phyloP scores from a whole-genome alignment of 2,113 vertebrate genomes.

The Dromas ardeola region DNA sequence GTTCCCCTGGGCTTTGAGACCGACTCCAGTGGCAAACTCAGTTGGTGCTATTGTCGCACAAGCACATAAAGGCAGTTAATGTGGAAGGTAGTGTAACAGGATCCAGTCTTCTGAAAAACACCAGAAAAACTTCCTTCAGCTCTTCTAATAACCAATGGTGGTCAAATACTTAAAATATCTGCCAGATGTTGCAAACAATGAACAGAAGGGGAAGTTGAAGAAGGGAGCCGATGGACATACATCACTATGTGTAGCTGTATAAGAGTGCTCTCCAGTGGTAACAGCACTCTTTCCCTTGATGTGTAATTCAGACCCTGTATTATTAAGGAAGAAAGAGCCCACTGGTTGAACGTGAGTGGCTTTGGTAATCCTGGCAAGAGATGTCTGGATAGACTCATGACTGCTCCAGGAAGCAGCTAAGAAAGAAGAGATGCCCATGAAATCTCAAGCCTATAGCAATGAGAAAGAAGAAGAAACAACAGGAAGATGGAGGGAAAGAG shows the following conservation, averaged over 20 bases:
- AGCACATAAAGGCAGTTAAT: neutral
- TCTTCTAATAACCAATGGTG: neutral
- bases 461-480: neutral
- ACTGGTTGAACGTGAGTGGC: neutral
- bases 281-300: neutral
- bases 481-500: neutral
- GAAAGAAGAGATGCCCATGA: neutral
- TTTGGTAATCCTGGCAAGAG: neutral
- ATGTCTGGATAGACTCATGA: neutral
- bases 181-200: neutral
- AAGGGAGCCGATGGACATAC: neutral
- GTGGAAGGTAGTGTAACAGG: neutral
- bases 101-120: neutral
- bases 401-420: neutral
- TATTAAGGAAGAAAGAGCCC: neutral
- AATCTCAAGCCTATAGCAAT: neutral
- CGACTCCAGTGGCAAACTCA: neutral
- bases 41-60: neutral
- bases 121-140: neutral
- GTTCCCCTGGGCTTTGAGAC: neutral
- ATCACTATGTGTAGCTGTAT: neutral
- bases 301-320: neutral
- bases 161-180: neutral
- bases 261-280: constrained; percentile 56
- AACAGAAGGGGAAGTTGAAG: neutral